Percentiles rank a stretch among this genome's conserved stretches.
Evolutionary conservation across 2,888 invertebrate species (phyloP).

Genomic region (Cistogaster globosa): DNA sequence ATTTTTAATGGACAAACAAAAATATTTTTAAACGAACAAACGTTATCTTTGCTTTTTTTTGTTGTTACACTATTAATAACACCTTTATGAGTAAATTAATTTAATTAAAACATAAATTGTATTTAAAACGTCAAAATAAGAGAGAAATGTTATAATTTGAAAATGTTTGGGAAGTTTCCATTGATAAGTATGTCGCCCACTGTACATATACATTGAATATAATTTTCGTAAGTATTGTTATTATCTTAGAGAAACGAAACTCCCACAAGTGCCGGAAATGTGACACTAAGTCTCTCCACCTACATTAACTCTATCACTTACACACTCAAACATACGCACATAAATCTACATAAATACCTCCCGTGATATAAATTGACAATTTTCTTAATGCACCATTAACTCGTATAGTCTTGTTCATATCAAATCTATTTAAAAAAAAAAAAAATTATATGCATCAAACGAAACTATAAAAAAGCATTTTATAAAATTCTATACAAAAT

Average conservation of each 20-base stretch:
- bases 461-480: constrained; percentile 45
- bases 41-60: too few relatives aligned
- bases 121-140: too few relatives aligned
- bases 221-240: background rate
- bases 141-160: too few relatives aligned
- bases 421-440: constrained; percentile 41
- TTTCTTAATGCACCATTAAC: constrained; percentile 68
- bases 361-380: constrained; percentile 45
- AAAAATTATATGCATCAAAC: constrained; percentile 46
- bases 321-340: background rate
- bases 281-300: constrained; percentile 68
- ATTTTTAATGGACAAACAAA: too few relatives aligned
- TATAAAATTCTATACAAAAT: constrained; percentile 52
- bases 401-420: constrained; percentile 44
- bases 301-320: constrained; percentile 30
- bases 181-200: too few relatives aligned
- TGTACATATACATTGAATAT: background rate
- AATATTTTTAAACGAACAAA: too few relatives aligned
- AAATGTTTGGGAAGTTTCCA: too few relatives aligned
- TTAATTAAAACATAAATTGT: too few relatives aligned
- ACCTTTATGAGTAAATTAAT: too few relatives aligned
- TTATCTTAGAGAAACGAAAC: constrained; percentile 41
- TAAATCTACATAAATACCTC: background rate
- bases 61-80: too few relatives aligned
- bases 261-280: constrained; percentile 69